Evolutionary conservation across 37 sponge, comb jelly and placozoan genomes (phyloP).

Genomic region (Crambe crambe): DNA sequence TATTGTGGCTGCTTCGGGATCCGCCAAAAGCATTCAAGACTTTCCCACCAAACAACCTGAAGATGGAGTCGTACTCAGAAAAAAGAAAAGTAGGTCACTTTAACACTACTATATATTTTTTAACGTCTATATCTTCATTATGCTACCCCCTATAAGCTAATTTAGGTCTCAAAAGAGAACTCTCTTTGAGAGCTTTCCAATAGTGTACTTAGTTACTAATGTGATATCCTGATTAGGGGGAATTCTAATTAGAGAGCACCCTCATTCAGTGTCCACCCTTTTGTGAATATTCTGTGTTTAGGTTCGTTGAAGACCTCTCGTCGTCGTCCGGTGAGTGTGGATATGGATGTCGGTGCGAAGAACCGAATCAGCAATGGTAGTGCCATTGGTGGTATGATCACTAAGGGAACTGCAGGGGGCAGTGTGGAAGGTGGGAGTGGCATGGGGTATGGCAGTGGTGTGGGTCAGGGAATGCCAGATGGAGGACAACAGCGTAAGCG

Average conservation of each 20-base stretch:
- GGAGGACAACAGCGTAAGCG: not conserved
- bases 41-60: not conserved
- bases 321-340: conserved; percentile 65
- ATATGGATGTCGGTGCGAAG: conserved; percentile 7
- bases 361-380: not conserved
- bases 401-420: not conserved
- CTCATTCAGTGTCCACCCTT: no score
- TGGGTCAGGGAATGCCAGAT: not conserved
- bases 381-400: not conserved
- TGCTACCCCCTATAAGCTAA: not conserved
- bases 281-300: no score
- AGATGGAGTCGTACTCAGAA: conserved; percentile 2
- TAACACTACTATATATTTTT: not conserved
- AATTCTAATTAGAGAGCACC: no score
- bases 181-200: no score
- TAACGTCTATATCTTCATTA: no score
- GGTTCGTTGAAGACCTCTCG: conserved; percentile 35
- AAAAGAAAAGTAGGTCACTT: not conserved
- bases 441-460: not conserved
- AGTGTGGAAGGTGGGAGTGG: not conserved
- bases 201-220: no score
- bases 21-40: not conserved
- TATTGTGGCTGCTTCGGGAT: conserved; percentile 30
- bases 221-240: no score
- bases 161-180: no score